These are phyloP conservation scores for Lampris incognitus DNA, from an alignment of 2,113 vertebrate species.

Conservation along the genomic window DNA sequence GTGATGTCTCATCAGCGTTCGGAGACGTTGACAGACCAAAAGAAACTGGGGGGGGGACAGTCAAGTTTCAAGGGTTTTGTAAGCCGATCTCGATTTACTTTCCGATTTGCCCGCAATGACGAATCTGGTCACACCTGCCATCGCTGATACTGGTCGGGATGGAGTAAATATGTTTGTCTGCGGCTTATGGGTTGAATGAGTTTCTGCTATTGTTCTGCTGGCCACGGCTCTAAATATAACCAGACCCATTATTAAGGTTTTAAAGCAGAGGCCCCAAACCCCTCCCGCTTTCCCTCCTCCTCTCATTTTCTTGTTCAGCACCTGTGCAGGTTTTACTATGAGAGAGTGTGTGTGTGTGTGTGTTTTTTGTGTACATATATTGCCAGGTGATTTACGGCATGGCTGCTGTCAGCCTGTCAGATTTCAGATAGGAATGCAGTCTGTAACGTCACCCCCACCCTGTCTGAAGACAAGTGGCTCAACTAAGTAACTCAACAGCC, in stretches of 20 bases:
- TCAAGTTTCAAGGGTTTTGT: slow-evolving; percentile 34
- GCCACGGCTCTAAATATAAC: slow-evolving; percentile 72
- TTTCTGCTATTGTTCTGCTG: slow-evolving; percentile 61
- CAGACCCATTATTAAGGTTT: slow-evolving; percentile 70
- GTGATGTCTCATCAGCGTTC: slow-evolving; percentile 72
- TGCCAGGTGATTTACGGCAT: slow-evolving; percentile 30
- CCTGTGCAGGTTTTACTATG: slow-evolving; percentile 47
- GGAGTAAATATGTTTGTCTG: slow-evolving; percentile 57
- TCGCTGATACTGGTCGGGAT: slow-evolving; percentile 49
- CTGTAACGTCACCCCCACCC: slow-evolving; percentile 31
- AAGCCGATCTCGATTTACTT: slow-evolving; percentile 40
- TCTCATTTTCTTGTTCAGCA: slow-evolving; percentile 53
- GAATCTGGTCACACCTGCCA: slow-evolving; percentile 25
- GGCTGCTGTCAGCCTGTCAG: slow-evolving; percentile 21
- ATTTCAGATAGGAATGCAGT: slow-evolving; percentile 31
- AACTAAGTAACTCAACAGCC: background rate
- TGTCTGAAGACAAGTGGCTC: background rate
- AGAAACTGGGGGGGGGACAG: slow-evolving; percentile 46
- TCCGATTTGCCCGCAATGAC: slow-evolving; percentile 23
- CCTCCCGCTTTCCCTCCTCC: background rate
- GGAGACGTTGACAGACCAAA: slow-evolving; percentile 64
- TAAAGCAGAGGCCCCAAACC: slow-evolving; percentile 52
- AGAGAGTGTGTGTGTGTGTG: background rate
- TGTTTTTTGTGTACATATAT: slow-evolving; percentile 2
- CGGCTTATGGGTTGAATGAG: slow-evolving; percentile 39